phyloP scores from a whole-genome alignment of 2,113 vertebrate genomes.

The Acrocephalus arundinaceus region DNA sequence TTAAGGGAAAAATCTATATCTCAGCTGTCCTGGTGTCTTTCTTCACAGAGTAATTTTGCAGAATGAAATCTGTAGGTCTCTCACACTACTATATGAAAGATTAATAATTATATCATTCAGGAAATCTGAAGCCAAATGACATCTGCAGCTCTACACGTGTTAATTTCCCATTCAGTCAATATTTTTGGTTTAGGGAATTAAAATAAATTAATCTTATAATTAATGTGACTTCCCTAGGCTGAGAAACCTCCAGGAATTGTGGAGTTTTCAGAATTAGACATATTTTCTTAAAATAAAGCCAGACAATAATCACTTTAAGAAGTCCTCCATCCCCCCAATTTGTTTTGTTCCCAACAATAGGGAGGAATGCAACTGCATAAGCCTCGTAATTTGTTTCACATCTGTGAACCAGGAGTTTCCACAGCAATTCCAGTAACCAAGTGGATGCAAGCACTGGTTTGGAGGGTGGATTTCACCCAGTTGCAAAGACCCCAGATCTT shows the following conservation, averaged over 20 bases:
- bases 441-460: slow-evolving; percentile 19
- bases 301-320: slow-evolving; percentile 54
- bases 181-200: slow-evolving; percentile 77
- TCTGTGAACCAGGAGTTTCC: slow-evolving; percentile 60
- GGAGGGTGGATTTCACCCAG: not conserved
- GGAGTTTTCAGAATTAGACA: slow-evolving; percentile 41
- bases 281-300: slow-evolving; percentile 27
- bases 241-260: slow-evolving; percentile 56
- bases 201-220: slow-evolving; percentile 78
- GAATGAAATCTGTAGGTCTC: slow-evolving; percentile 74
- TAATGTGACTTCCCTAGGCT: slow-evolving; percentile 56
- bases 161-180: slow-evolving; percentile 80
- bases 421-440: slow-evolving; percentile 30
- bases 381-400: slow-evolving; percentile 40
- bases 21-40: slow-evolving; percentile 64
- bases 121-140: slow-evolving; percentile 77
- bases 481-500: not conserved
- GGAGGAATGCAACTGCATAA: slow-evolving; percentile 62
- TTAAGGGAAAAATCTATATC: slow-evolving; percentile 63
- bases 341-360: slow-evolving; percentile 67
- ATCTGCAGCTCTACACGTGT: slow-evolving; percentile 76
- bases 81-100: slow-evolving; percentile 70
- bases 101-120: slow-evolving; percentile 76
- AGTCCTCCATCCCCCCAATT: slow-evolving; percentile 40
- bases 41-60: slow-evolving; percentile 67